Conservation (phyloP, 2,113 vertebrate genomes). For the Callipepla californica region DNA sequence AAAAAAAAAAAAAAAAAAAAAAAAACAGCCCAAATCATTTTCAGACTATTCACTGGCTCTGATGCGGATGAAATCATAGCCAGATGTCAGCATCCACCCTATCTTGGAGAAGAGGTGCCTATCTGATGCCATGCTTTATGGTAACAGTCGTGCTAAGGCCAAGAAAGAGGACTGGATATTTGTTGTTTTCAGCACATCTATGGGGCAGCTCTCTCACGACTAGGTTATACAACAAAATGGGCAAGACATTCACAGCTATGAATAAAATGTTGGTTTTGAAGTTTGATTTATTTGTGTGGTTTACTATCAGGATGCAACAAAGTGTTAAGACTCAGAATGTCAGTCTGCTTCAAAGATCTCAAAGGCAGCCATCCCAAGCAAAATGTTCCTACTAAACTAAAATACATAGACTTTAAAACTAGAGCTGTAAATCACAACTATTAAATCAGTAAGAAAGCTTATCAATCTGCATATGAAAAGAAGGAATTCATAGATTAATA, state of each 20-base stretch:
- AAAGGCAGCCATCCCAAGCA: not conserved
- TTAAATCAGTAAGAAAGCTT: not conserved
- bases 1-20: not conserved
- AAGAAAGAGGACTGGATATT: not conserved
- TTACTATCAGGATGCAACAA: not conserved
- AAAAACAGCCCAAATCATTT: not conserved
- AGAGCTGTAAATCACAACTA: not conserved
- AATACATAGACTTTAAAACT: not conserved
- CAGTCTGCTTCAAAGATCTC: not conserved
- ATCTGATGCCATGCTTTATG: not conserved
- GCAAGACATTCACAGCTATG: not conserved
- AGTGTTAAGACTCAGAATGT: not conserved
- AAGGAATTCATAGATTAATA: not conserved
- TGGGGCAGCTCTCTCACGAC: not conserved
- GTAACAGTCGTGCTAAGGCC: not conserved
- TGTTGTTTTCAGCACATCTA: not conserved
- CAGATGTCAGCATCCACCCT: slow-evolving; percentile 40
- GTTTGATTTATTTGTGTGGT: not conserved
- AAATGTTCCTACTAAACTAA: not conserved
- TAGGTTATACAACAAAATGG: not conserved
- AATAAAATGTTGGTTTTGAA: not conserved
- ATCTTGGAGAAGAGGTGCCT: not conserved
- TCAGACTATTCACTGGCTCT: not conserved
- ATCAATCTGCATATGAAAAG: not conserved
- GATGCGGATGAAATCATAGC: slow-evolving; percentile 13